Percentiles rank a stretch among this genome's conserved stretches.
phyloP scores from a whole-genome alignment of 1,140 invertebrate species.

The Diploscapter pachys region DNA sequence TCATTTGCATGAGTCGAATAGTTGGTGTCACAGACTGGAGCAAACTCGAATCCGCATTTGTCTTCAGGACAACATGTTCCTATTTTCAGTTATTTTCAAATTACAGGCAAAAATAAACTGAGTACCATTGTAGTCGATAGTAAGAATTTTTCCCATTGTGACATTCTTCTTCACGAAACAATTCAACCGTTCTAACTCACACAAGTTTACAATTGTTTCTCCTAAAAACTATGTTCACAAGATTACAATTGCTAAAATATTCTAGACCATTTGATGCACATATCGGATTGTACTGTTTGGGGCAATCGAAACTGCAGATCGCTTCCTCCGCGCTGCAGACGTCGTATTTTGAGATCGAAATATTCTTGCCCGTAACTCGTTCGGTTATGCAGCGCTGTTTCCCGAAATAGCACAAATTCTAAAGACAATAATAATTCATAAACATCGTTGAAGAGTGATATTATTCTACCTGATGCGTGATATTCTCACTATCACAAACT shows the following conservation, averaged over 20 bases:
- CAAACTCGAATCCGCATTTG: slow-evolving; percentile 16
- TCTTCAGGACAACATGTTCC: slow-evolving; percentile 35
- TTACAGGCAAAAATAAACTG: neutral
- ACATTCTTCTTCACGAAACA: slow-evolving; percentile 30
- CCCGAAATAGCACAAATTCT: slow-evolving; percentile 50
- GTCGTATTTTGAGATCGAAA: slow-evolving; percentile 41
- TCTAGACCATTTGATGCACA: slow-evolving; percentile 44
- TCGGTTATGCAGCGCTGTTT: slow-evolving; percentile 39
- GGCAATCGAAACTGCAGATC: slow-evolving; percentile 25
- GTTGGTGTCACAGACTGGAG: slow-evolving; percentile 30
- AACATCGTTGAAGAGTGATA: no score
- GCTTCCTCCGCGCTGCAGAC: slow-evolving; percentile 30
- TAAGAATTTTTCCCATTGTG: slow-evolving; percentile 3
- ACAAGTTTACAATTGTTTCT: slow-evolving; percentile 32
- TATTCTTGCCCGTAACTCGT: slow-evolving; percentile 24
- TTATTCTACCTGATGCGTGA: slow-evolving; percentile 42
- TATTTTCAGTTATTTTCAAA: slow-evolving; percentile 3
- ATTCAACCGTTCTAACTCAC: slow-evolving; percentile 31
- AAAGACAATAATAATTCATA: neutral
- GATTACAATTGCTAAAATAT: no score
- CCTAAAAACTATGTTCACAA: no score
- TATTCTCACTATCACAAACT: slow-evolving; percentile 45
- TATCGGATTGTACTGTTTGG: slow-evolving; percentile 41
- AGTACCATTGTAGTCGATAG: slow-evolving; percentile 40
- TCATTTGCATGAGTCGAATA: slow-evolving; percentile 27